phyloP scores from a whole-genome alignment of 1,140 invertebrate genomes.

The Pseudomyrmex cubaensis region DNA sequence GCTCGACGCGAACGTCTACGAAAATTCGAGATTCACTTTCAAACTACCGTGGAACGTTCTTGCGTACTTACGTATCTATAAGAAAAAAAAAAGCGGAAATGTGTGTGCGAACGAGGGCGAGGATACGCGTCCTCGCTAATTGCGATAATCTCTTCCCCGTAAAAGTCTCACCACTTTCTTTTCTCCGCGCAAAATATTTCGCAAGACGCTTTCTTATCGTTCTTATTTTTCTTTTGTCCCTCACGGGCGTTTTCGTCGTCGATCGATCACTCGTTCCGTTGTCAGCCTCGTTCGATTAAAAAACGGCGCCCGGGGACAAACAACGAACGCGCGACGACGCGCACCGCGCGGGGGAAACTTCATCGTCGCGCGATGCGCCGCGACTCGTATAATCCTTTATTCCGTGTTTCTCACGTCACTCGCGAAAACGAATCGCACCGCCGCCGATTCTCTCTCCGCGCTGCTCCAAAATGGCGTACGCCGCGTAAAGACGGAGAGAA shows the following conservation, averaged over 20 bases:
- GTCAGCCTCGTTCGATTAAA: not conserved
- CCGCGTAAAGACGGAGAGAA: not conserved
- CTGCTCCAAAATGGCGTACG: slow-evolving; percentile 38
- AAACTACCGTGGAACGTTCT: not conserved
- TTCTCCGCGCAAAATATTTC: not conserved
- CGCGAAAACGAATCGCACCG: slow-evolving; percentile 16
- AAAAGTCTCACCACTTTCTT: not conserved
- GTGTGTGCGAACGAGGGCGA: not conserved
- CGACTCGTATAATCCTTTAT: not conserved
- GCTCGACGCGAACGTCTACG: not conserved
- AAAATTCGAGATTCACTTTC: not conserved
- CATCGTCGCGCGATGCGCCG: not conserved
- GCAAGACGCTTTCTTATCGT: not conserved
- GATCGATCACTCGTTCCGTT: not conserved
- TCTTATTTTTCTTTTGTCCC: not conserved
- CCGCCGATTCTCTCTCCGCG: not conserved
- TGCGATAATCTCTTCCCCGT: not conserved
- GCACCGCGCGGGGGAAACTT: not conserved
- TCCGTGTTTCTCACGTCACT: not conserved
- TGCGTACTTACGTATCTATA: slow-evolving; percentile 24
- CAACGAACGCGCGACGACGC: too few species aligned
- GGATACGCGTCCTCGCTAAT: too few species aligned
- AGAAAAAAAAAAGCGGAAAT: not conserved
- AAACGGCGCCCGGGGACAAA: not conserved
- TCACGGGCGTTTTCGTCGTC: not conserved